Evolutionary conservation across 2,113 vertebrate species (phyloP), one percentile per base, ranked within the genome.

Genomic region (Elachura formosa): DNA sequence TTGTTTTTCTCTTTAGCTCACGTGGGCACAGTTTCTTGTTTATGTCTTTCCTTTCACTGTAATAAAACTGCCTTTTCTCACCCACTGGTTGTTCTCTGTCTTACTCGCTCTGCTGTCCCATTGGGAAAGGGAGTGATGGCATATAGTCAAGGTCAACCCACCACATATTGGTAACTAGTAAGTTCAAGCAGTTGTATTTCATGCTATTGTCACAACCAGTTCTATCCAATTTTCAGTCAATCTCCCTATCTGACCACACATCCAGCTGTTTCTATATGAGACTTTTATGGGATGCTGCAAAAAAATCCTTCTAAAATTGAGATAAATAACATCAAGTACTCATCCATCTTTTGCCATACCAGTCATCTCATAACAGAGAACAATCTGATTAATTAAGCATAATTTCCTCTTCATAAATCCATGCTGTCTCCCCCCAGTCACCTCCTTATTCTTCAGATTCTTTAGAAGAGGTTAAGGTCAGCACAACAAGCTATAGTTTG

Each of bases 11-110:
- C 11, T 74, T 18, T 46, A 58, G 41, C 14, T 46, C 41, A 23
- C 18, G 9, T 0, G 1, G 25, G 19, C 1, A 1, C 19, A 13
- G 33, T 23, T 36, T 36, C 6, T 45, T 7, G 5, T 56, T 73
- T 28, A 12, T 73, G 34, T 45, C 3, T 58, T 46, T 74, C 46
- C 41, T 74, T 74, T 46, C 54, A 23, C 54, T 46, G 41, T 29
- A 34, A 46, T 46, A 58, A 36, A 74, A 58, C 25, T 29, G 25
- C 14, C 8, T 45, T 22, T 23, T 46, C 25, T 74, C 11, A 23
- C 25, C 25, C 19, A 5, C 20, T 23, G 33, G 14, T 34, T 56
- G 11, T 13, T 29, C 14, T 58, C 41, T 41, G 23, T 18, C 41
- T 36, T 46, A 8, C 46, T 46, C 3, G 36, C 19, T 45, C 18